Evolutionary conservation across 2,888 invertebrate genomes (phyloP), one percentile per base, ranked within the genome.

Genomic region (Diogma glabrata): DNA sequence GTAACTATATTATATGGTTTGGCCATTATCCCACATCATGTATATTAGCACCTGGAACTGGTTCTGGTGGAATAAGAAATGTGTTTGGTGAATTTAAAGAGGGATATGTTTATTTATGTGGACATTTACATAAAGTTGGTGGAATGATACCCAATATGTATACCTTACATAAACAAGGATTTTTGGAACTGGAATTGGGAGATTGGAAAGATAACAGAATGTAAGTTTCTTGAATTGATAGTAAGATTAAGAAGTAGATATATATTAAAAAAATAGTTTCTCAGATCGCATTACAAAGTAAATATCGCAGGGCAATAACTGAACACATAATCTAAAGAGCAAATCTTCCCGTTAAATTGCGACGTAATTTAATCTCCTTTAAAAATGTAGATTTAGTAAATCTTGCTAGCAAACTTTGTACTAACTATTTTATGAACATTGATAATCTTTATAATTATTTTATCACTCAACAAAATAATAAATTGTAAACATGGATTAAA

Each of bases 11-110:
- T 2, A 69, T 87, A 55, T 85, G 84, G 78, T 93, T 91, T 71
- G 92, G 90, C 3, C 94, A 94, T 67, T 93, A 92, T 69, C 92
- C 94, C 3, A 88, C 91, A 17, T 91, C 92, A 4, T 84, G 87
- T 58, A 87, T 93, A 59, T 67, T 88, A 36, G 72, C 83, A 2
- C 68, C 79, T 10, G 64, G 67, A 28, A 66, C 72, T 2, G 71
- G 76, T 23, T 68, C 67, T 57, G 63, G 73, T n/a, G 66, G 74
- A 52, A 59, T 82, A 14, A 69, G 81, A 40, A 64, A 75, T 38
- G 60, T 83, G 28, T 78, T 81, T 57, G 81, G 81, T 12, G 73
- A 73, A 54, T 74, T 75, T 56, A 67, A 69, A 43, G 75, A 74
- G 50, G 81, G 83, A 48, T 74, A 84, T 60, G 88, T 78, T 0